phyloP scores from a whole-genome alignment of 2,888 invertebrate genomes.

The Heliothis peltigera region DNA sequence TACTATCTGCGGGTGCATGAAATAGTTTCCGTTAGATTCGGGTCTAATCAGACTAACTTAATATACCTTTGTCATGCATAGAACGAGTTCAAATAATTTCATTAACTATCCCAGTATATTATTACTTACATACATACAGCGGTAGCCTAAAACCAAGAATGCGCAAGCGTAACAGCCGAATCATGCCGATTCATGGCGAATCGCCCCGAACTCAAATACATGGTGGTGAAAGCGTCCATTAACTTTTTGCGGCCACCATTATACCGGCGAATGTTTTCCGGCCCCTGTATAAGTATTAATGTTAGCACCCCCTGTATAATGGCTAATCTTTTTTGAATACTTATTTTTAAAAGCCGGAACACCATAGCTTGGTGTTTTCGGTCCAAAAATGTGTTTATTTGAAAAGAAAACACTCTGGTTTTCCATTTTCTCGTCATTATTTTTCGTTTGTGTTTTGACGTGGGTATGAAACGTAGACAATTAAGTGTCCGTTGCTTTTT shows the following conservation, averaged over 20 bases:
- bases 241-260: constrained; percentile 76
- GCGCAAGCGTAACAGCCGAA: constrained; percentile 58
- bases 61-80: too few relatives aligned
- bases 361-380: constrained; percentile 40
- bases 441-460: constrained; percentile 11
- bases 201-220: constrained; percentile 55
- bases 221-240: constrained; percentile 72
- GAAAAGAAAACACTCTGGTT: constrained; percentile 5
- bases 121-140: too few relatives aligned
- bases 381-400: constrained; percentile 30
- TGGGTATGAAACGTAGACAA: constrained; percentile 2
- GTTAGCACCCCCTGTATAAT: constrained; percentile 59
- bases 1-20: too few relatives aligned
- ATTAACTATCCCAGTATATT: too few relatives aligned
- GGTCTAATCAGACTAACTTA: too few relatives aligned
- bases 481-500: constrained; percentile 10
- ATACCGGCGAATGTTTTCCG: constrained; percentile 70
- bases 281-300: constrained; percentile 63
- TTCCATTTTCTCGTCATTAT: neutral
- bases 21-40: too few relatives aligned
- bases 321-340: constrained; percentile 67
- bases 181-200: constrained; percentile 72
- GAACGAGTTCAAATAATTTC: too few relatives aligned
- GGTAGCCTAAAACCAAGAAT: constrained; percentile 51
- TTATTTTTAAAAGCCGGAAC: constrained; percentile 61